A percentile compares a stretch with the other conserved stretches of the same genome.
phyloP scores from a whole-genome alignment of 2,113 vertebrate genomes.

The Pimephales promelas region DNA sequence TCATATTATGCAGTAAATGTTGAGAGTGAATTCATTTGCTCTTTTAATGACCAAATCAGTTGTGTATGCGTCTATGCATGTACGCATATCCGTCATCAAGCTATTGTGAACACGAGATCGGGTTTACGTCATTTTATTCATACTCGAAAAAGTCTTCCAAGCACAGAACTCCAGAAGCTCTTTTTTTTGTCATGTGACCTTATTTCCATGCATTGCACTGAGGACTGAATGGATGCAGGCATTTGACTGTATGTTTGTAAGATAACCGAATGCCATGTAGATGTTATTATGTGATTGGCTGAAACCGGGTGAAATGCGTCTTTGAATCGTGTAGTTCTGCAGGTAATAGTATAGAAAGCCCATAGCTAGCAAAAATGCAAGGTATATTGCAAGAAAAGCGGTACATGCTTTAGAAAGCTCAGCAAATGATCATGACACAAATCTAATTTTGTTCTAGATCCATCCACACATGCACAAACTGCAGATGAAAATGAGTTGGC shows the following conservation, averaged over 20 bases:
- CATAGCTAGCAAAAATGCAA: conserved; percentile 40
- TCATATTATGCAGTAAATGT: conserved; percentile 29
- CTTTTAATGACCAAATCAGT: conserved; percentile 8
- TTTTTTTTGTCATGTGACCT: neutral
- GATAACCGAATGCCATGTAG: conserved; percentile 9
- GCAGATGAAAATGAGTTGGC: conserved; percentile 1
- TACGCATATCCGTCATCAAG: conserved; percentile 17
- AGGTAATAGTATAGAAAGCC: conserved; percentile 44
- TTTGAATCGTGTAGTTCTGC: conserved; percentile 13
- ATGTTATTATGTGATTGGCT: conserved; percentile 9
- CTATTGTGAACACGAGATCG: conserved; percentile 25
- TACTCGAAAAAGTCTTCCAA: conserved; percentile 31
- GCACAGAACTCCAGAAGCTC: neutral
- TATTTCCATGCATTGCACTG: conserved; percentile 23
- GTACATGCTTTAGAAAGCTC: conserved; percentile 29
- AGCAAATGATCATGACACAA: neutral
- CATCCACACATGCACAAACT: neutral
- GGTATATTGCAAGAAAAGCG: neutral
- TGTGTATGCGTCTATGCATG: conserved; percentile 38
- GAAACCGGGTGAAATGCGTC: conserved; percentile 8
- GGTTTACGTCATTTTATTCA: conserved; percentile 19
- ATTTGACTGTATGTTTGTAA: neutral
- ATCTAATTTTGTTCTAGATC: neutral
- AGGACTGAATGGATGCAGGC: neutral
- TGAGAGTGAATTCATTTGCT: neutral